phyloP scores from a whole-genome alignment of 1,140 invertebrate genomes.

The Listronotus oregonensis region DNA sequence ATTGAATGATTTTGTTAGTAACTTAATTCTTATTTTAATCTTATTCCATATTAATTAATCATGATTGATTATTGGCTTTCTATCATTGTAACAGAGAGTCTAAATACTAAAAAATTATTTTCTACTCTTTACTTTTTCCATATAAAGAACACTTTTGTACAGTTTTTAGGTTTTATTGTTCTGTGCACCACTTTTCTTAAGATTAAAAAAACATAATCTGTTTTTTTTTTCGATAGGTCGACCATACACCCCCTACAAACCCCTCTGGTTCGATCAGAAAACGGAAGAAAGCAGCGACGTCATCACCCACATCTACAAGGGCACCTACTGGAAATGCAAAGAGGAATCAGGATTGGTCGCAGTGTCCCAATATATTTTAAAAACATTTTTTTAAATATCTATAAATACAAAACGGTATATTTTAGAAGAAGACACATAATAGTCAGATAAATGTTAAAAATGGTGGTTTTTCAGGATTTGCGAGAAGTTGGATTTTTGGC shows the following conservation, averaged over 20 bases:
- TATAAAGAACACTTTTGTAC: no score
- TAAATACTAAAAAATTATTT: no score
- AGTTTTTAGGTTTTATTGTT: no score
- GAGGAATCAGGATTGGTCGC: conserved; percentile 83
- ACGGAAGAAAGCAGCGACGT: conserved; percentile 80
- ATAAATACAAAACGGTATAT: conserved; percentile 22
- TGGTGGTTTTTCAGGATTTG: no score
- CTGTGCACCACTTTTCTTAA: no score
- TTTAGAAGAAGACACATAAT: conserved; percentile 27
- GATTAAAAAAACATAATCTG: no score
- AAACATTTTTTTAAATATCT: conserved; percentile 22
- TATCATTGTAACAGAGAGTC: no score
- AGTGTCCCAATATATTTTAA: conserved; percentile 93
- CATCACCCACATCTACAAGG: conserved; percentile 83
- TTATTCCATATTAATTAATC: no score
- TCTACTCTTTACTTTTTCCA: no score
- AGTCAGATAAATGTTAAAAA: background rate
- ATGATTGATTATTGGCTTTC: no score
- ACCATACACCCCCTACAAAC: conserved; percentile 77
- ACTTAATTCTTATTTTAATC: no score
- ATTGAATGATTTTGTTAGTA: no score
- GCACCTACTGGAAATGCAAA: conserved; percentile 94
- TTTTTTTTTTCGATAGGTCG: conserved; percentile 60
- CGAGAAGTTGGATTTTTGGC: background rate
- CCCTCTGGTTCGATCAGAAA: conserved; percentile 90